These are phyloP conservation scores for Stegostoma tigrinum DNA, from an alignment of 2,113 vertebrate species.

Conservation along the genomic window DNA sequence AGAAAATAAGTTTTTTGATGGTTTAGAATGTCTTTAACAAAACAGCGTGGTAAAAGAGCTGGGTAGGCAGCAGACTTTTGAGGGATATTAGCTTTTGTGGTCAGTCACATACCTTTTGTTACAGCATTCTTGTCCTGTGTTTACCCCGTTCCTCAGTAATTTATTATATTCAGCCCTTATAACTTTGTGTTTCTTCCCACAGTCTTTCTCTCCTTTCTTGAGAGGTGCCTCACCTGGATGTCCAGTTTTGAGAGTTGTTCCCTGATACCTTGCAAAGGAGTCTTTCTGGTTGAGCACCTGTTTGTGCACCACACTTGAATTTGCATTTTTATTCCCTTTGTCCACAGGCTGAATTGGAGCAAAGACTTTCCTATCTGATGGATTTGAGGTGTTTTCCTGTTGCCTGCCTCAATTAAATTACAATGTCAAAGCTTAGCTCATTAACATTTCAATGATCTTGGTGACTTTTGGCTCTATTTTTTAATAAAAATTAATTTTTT, in stretches of 20 bases:
- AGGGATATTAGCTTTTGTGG: not conserved
- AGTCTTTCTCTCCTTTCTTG: no score
- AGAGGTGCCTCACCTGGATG: not conserved
- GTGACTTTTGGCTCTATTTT: no score
- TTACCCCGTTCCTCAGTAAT: not conserved
- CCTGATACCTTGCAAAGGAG: not conserved
- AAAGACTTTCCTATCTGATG: not conserved
- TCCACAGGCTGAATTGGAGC: not conserved
- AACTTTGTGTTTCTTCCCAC: not conserved
- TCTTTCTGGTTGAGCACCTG: not conserved
- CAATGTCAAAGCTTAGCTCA: not conserved
- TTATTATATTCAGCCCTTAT: not conserved
- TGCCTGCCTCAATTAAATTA: no score
- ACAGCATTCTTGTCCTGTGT: not conserved
- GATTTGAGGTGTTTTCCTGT: not conserved
- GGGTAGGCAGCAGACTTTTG: not conserved
- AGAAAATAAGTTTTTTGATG: no score
- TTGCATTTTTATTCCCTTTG: not conserved
- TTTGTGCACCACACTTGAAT: not conserved
- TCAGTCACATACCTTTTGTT: not conserved
- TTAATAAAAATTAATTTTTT: no score
- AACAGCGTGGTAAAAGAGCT: no score
- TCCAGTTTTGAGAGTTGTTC: not conserved
- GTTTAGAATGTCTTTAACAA: no score
- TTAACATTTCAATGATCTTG: not conserved